Percentiles rank a stretch among this genome's conserved stretches.
phyloP scores from a whole-genome alignment of 2,888 invertebrate genomes.

The Eilema caniola region DNA sequence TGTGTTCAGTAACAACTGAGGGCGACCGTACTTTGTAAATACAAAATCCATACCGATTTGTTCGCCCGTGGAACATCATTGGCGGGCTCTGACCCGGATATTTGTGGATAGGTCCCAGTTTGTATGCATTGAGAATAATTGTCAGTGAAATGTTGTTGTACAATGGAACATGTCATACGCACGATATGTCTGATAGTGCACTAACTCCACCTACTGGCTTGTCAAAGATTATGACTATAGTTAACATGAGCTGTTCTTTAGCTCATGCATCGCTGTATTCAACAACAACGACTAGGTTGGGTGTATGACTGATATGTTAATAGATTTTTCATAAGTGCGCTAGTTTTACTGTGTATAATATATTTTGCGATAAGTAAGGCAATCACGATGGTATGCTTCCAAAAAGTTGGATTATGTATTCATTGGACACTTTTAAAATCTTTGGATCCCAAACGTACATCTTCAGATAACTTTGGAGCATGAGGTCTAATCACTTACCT shows the following conservation, averaged over 20 bases:
- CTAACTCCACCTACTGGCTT: neutral
- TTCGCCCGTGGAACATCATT: neutral
- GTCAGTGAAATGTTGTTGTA: constrained; percentile 4
- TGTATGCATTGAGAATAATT: constrained; percentile 9
- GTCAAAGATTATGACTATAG: neutral
- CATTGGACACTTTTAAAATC: too few species aligned
- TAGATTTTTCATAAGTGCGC: too few species aligned
- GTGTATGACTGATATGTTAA: too few species aligned
- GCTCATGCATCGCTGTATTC: neutral
- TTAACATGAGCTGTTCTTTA: neutral
- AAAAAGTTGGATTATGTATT: too few species aligned
- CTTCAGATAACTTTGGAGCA: too few species aligned
- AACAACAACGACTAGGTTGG: too few species aligned
- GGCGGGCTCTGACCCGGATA: neutral
- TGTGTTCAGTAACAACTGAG: neutral
- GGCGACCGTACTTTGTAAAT: neutral
- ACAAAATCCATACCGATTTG: neutral
- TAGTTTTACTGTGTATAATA: too few species aligned
- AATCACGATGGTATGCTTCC: too few species aligned
- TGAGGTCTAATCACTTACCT: too few species aligned
- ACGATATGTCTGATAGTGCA: constrained; percentile 10
- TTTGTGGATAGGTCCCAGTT: neutral
- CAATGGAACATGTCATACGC: constrained; percentile 7
- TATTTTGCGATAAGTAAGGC: too few species aligned
- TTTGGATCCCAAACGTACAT: too few species aligned